A percentile compares a stretch with the other conserved stretches of the same genome.
phyloP scores from a whole-genome alignment of 92 coral and sea anemone genomes.

The Zoanthus sansibaricus region DNA sequence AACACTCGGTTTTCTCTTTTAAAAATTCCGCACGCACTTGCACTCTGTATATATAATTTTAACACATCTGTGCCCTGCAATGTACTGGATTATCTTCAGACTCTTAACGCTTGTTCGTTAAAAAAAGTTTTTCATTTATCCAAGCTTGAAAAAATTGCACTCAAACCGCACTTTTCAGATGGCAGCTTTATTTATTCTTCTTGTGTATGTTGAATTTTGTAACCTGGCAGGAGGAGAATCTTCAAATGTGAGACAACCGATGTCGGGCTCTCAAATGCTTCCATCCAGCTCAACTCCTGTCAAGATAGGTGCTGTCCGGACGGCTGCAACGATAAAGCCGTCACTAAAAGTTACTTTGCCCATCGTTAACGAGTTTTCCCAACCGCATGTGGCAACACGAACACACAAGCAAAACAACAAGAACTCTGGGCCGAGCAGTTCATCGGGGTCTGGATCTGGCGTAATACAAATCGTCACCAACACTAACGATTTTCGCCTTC shows the following conservation, averaged over 20 bases:
- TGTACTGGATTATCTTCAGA: conserved; percentile 12
- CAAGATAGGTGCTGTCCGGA: background rate
- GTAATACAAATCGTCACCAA: conserved; percentile 20
- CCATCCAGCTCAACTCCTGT: conserved; percentile 31
- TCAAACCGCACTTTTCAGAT: conserved; percentile 32
- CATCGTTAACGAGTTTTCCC: conserved; percentile 23
- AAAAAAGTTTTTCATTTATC: conserved; percentile 8
- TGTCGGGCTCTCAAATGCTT: conserved; percentile 30
- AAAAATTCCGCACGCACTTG: conserved; percentile 32
- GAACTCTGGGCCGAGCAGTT: background rate
- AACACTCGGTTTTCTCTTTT: background rate
- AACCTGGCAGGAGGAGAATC: conserved; percentile 44
- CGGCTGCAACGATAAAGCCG: conserved; percentile 27
- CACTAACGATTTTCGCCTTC: conserved; percentile 11
- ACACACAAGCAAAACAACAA: conserved; percentile 17
- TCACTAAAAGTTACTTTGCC: conserved; percentile 42
- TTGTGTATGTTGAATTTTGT: conserved; percentile 51
- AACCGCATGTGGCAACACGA: conserved; percentile 45
- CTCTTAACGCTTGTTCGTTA: background rate
- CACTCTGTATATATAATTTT: conserved; percentile 10
- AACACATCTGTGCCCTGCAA: conserved; percentile 36
- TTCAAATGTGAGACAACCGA: conserved; percentile 23
- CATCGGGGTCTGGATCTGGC: conserved; percentile 35
- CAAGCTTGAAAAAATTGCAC: conserved; percentile 38
- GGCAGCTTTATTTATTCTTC: conserved; percentile 45